These are phyloP conservation scores for Eurosta solidaginis DNA, from an alignment of 1,140 invertebrate species.

Conservation along the genomic window DNA sequence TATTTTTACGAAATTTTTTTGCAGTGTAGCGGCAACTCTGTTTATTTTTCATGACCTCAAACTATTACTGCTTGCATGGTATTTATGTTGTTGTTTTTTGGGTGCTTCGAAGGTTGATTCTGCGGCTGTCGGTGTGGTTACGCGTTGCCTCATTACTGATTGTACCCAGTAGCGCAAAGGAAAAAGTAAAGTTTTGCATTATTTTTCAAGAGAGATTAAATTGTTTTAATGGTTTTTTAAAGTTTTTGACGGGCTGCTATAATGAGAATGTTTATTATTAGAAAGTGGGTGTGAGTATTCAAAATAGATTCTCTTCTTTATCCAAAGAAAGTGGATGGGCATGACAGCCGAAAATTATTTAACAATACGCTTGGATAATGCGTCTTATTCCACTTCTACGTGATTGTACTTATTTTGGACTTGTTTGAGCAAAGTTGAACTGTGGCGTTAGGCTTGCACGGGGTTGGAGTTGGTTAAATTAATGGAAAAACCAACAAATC, in stretches of 20 bases:
- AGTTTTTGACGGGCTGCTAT: conserved; percentile 29
- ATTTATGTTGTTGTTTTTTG: conserved; percentile 3
- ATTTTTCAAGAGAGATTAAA: conserved; percentile 40
- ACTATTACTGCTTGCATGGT: neutral
- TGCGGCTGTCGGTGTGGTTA: neutral
- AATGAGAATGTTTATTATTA: neutral
- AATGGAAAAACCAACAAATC: conserved; percentile 19
- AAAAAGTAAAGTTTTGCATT: conserved; percentile 36
- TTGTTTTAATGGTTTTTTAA: conserved; percentile 41
- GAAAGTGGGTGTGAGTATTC: neutral
- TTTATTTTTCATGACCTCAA: neutral
- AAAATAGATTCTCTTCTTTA: neutral
- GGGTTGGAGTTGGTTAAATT: neutral
- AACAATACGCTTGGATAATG: conserved; percentile 29
- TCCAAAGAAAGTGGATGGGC: neutral
- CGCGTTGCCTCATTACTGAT: neutral
- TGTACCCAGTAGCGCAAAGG: neutral
- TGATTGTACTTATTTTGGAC: neutral
- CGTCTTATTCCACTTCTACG: neutral
- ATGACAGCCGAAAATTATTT: conserved; percentile 16
- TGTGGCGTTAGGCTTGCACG: neutral
- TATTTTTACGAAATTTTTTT: neutral
- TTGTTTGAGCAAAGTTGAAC: neutral
- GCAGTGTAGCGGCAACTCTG: neutral
- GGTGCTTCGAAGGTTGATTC: neutral